Base-by-base conservation (phyloP, 1,140 invertebrate species). In the Mya arenaria region DNA sequence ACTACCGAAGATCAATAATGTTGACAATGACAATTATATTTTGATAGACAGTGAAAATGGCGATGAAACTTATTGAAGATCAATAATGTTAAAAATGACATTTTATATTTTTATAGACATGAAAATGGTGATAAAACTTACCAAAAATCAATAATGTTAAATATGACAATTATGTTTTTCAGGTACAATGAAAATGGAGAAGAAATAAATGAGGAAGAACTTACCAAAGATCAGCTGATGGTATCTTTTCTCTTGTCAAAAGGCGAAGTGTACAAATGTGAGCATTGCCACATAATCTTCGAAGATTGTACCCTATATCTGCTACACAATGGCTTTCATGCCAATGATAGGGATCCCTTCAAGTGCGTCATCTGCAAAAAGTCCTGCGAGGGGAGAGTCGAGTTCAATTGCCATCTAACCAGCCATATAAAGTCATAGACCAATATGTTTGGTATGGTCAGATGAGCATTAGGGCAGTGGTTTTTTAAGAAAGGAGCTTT, bases 361-460 rank as follows among this genome's bases (percentile, higher is more conserved):
- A 87, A 88, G 39, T 91, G 89, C 81, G 89, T 88, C n/a, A 90
- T 91, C 55, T 91, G 90, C 80, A 80, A 85, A 32, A 69, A 84
- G 36, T 85, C 83, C 0, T 91, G 89, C 75, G 87, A 89, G 28
- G 90, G 90, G 52, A 85, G 89, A 25, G 88, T 91, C n/a, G 90
- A 91, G 75, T 91, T 91, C 73, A 91, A 91, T 77, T 90, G 90
- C 66, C 90, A 91, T 77, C 86, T 91, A 5, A 91, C 89, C 30
- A 90, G 89, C 65, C 90, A 91, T 82, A 89, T 91, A 41, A 91
- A 91, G 62, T 90, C n/a, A n/a, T n/a, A n/a, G n/a, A n/a, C n/a
- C n/a, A n/a, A n/a, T n/a, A n/a, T n/a, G n/a, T n/a, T n/a, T n/a
- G n/a, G n/a, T n/a, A n/a, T n/a, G n/a, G n/a, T n/a, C n/a, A n/a